Conservation (phyloP, 2,113 vertebrate genomes). For the Datnioides undecimradiatus region DNA sequence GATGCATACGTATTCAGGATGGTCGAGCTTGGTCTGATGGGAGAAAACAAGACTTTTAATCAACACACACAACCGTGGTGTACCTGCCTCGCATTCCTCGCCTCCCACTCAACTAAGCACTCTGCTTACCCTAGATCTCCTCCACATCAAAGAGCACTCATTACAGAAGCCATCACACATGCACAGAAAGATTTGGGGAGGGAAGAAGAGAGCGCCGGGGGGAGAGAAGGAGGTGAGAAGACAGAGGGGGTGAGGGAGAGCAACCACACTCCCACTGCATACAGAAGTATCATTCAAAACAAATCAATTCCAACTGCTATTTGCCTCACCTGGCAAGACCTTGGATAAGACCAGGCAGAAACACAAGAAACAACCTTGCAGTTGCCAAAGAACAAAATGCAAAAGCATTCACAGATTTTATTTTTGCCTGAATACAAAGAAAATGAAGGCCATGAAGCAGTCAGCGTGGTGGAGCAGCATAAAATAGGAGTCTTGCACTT, state of each 20-base stretch:
- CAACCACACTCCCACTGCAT: constrained; percentile 12
- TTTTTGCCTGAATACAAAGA: neutral
- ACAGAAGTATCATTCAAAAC: constrained; percentile 40
- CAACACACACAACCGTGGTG: constrained; percentile 16
- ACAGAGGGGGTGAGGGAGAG: constrained; percentile 8
- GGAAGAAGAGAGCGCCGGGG: constrained; percentile 8
- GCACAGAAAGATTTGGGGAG: constrained; percentile 33
- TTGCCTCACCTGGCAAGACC: constrained; percentile 31
- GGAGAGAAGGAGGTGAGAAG: neutral
- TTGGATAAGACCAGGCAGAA: constrained; percentile 15
- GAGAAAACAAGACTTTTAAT: constrained; percentile 42
- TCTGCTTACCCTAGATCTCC: constrained; percentile 58
- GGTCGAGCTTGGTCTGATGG: neutral
- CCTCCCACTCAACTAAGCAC: constrained; percentile 39
- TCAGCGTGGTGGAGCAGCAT: constrained; percentile 5
- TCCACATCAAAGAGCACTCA: constrained; percentile 64
- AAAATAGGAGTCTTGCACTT: neutral
- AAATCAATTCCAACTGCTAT: constrained; percentile 47
- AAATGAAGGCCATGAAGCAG: constrained; percentile 20
- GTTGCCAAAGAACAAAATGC: constrained; percentile 11
- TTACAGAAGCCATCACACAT: constrained; percentile 53
- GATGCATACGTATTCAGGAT: constrained; percentile 36
- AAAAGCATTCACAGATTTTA: constrained; percentile 6
- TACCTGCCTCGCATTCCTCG: constrained; percentile 54
- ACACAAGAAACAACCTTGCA: neutral